phyloP scores from a whole-genome alignment of 2,888 invertebrate species.

The Acleris holmiana region DNA sequence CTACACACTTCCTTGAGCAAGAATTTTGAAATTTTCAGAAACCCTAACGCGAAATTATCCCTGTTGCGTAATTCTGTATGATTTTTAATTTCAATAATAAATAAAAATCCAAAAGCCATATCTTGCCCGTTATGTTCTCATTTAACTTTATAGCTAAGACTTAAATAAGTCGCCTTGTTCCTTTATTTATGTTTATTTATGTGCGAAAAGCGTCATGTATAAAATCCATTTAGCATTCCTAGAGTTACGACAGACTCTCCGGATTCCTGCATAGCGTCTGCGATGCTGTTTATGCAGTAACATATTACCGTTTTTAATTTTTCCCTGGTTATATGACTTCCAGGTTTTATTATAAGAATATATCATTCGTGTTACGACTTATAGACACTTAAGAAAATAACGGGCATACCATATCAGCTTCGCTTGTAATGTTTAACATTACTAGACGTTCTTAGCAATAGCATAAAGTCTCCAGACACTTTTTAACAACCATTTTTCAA shows the following conservation, averaged over 20 bases:
- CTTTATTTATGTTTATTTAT: neutral
- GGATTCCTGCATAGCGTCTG: conserved; percentile 19
- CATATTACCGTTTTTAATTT: conserved; percentile 11
- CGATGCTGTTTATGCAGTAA: conserved; percentile 22
- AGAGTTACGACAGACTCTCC: conserved; percentile 22
- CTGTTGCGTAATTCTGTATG: no score
- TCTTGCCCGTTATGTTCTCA: neutral
- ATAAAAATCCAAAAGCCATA: no score
- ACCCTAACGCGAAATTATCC: no score
- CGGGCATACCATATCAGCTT: no score
- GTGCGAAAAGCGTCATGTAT: conserved; percentile 6
- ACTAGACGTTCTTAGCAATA: no score
- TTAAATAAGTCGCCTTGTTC: neutral
- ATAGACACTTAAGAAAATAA: no score
- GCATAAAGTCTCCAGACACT: no score
- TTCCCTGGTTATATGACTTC: conserved; percentile 12
- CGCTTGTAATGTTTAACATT: no score
- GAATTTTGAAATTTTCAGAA: no score
- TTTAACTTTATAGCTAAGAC: neutral
- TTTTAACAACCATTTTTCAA: no score
- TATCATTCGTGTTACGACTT: neutral
- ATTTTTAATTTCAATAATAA: no score
- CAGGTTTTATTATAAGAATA: conserved; percentile 19
- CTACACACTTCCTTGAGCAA: no score
- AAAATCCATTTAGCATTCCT: conserved; percentile 17